phyloP scores from a whole-genome alignment of 64 coral and sea anemone species.

The Dendronephthya gigantea region DNA sequence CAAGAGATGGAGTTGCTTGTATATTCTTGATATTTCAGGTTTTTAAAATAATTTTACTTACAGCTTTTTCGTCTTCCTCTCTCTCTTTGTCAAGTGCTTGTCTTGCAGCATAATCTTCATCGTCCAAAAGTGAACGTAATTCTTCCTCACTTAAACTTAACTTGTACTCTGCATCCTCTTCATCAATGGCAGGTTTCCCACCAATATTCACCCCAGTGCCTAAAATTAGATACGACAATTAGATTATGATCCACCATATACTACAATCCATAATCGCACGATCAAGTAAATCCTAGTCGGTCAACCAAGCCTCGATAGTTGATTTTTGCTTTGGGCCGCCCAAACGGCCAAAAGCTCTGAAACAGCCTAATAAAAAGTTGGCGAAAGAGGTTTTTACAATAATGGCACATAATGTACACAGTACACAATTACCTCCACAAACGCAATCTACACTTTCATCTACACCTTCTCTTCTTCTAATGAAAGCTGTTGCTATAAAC shows the following conservation, averaged over 20 bases:
- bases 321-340: no score
- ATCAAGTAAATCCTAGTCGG: no score
- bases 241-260: no score
- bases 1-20: no score
- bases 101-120: not conserved
- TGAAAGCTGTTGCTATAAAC: not conserved
- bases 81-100: not conserved
- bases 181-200: not conserved
- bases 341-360: no score
- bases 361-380: not conserved
- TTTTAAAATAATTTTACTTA: not conserved
- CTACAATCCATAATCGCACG: no score
- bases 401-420: no score
- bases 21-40: no score
- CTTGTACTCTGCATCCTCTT: not conserved
- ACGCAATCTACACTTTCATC: not conserved
- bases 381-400: no score
- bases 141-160: not conserved
- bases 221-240: not conserved
- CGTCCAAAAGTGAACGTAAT: not conserved
- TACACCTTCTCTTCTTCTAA: not conserved
- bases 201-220: not conserved
- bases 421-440: not conserved
- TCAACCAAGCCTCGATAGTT: no score
- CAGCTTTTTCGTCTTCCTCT: not conserved